Evolutionary conservation across 2,797 vertebrate species (phyloP), one percentile per base, ranked within the genome.

Genomic region (Channa striata): DNA sequence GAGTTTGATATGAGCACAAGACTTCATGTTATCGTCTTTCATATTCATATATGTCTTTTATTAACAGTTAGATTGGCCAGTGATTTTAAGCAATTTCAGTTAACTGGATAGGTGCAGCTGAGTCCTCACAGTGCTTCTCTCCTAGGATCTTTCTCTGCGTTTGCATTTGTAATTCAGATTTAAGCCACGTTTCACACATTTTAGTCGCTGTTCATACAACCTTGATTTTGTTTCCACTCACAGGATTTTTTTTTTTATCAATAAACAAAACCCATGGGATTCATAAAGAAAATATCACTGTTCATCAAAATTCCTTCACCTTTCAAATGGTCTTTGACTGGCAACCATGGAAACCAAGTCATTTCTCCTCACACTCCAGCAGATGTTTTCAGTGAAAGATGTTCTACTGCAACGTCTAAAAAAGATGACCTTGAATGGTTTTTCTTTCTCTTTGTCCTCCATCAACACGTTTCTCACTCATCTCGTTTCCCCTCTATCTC

Each of bases 321-420:
- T 81, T 71, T 83, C 68, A 56, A 65, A 80, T 44, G 52, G 54
- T 80, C 85, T 89, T 83, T 85, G 59, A 87, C 60, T 73, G 13
- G 90, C 72, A 86, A 76, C 90, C 90, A 91, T 91, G 85, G 89
- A 80, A 91, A 93, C 90, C 71, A 65, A 79, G 68, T 66, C 30
- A n/a, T 72, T 69, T 68, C 43, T 77, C 42, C 51, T 82, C 61
- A 56, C 66, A 48, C 70, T 80, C 47, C 49, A 42, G 52, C 46
- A 52, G 69, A 76, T n/a, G 44, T 63, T 74, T 80, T 75, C 34
- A 77, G 47, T 68, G 37, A 72, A 54, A 73, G 30, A 77, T 71
- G 60, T 74, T 78, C 63, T 51, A 39, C 49, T 70, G 66, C 66
- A 69, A 78, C 36, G 68, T 84, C 59, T 75, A 77, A 83, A 89